Base-by-base conservation (phyloP, 2,113 vertebrate species). In the Mystacornis crossleyi region DNA sequence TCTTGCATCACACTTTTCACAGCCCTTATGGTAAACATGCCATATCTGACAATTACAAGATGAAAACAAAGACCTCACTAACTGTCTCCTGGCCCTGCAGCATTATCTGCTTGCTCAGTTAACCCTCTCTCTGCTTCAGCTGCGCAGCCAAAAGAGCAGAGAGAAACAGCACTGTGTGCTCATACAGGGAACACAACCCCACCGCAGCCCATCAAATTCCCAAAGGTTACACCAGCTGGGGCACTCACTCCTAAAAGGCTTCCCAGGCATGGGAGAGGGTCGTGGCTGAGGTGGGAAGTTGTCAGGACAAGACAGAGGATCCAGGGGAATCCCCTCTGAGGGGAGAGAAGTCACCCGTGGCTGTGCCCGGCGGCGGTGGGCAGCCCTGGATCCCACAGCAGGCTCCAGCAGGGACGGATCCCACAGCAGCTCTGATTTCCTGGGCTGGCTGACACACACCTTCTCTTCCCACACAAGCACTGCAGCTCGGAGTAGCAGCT, bases 21-120 rank as follows among this genome's bases (percentile, higher is more conserved):
- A 96, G 92, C 80, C 93, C 92, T 96, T 95, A 94, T 97, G 96
- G 95, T 95, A 96, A 97, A 96, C 94, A 82, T 90, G 92, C 96
- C 87, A 48, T 90, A 91, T 79, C 93, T 96, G 95, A 96, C 92
- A 96, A 94, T 97, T 96, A 93, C 87, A 88, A 89, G 91, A 96
- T 75, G 93, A 96, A 97, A 96, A 94, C 81, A 91, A 94, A 95
- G 92, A 96, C 95, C 94, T 96, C 93, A 91, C 92, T 95, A 96
- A 66, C 82, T 93, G 85, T 95, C 75, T 93, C 4, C 78, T 93
- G 74, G 91, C 94, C 93, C 87, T 73, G 91, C 91, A 91, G 48
- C 12, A 15, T 48, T 84, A 81, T 64, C 81, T 89, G 67, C 42
- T 34, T 40, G n/a, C 87, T 82, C 84, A 43, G 81, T 94, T 96